These are phyloP conservation scores for Sceliomorpha sp. DNA, from an alignment of 2,888 invertebrate species.

Conservation along the genomic window DNA sequence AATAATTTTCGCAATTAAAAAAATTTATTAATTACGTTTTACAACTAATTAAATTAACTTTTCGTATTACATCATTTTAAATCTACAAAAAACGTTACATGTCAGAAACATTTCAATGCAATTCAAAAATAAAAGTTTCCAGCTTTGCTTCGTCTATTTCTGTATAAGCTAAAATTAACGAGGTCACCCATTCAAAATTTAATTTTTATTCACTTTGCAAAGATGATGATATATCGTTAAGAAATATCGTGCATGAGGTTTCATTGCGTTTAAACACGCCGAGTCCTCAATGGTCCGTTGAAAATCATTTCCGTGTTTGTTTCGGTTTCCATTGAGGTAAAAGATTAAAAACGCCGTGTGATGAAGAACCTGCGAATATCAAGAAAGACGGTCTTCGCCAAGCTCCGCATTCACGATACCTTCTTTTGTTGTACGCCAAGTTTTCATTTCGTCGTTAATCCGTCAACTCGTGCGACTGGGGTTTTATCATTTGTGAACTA, in stretches of 20 bases:
- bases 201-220: too few relatives aligned
- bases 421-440: slow-evolving; percentile 39
- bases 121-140: too few relatives aligned
- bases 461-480: slow-evolving; percentile 30
- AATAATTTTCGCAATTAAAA: too few relatives aligned
- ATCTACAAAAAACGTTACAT: too few relatives aligned
- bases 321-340: slow-evolving; percentile 32
- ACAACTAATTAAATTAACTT: too few relatives aligned
- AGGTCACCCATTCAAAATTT: too few relatives aligned
- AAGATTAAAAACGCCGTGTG: slow-evolving; percentile 47
- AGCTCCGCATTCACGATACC: slow-evolving; percentile 13
- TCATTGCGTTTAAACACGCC: slow-evolving; percentile 33
- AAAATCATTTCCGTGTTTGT: slow-evolving; percentile 38
- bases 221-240: neutral
- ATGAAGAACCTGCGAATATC: slow-evolving; percentile 7
- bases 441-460: slow-evolving; percentile 35
- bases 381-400: slow-evolving; percentile 29
- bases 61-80: too few relatives aligned
- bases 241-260: slow-evolving; percentile 11
- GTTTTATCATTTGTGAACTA: slow-evolving; percentile 9
- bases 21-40: too few relatives aligned
- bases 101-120: too few relatives aligned
- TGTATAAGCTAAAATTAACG: too few relatives aligned
- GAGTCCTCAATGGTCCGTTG: slow-evolving; percentile 32
- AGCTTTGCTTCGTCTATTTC: too few relatives aligned